These are phyloP conservation scores for Mizuhopecten yessoensis DNA, from an alignment of 1,140 invertebrate genomes.

Conservation along the genomic window DNA sequence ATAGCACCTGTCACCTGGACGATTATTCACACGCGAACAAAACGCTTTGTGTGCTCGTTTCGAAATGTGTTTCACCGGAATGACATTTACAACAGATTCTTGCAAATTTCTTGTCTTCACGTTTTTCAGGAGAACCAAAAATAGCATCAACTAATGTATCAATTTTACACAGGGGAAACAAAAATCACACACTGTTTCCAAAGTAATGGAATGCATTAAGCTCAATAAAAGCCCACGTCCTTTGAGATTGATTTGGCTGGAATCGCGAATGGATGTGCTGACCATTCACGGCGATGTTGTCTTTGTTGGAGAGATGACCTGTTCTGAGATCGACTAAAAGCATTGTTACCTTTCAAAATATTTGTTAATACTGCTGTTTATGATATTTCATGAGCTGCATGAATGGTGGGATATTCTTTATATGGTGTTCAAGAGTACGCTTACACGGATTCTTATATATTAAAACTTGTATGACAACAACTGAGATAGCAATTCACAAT, in stretches of 20 bases:
- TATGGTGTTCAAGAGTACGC: background rate
- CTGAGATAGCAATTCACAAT: background rate
- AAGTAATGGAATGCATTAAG: background rate
- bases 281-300: background rate
- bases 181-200: background rate
- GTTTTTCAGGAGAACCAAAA: background rate
- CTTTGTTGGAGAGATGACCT: background rate
- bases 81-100: no score
- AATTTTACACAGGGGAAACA: background rate
- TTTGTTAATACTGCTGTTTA: no score
- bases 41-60: no score
- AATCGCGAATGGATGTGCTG: background rate
- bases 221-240: background rate
- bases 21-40: no score
- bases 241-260: background rate
- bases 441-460: background rate
- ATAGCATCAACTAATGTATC: background rate
- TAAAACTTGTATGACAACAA: background rate
- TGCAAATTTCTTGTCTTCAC: no score
- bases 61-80: no score
- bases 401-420: background rate
- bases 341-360: conserved; percentile 9
- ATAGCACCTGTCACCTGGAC: no score
- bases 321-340: background rate
- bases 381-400: background rate